Base-by-base conservation (phyloP, 2,113 vertebrate species). In the Synchiropus splendidus region DNA sequence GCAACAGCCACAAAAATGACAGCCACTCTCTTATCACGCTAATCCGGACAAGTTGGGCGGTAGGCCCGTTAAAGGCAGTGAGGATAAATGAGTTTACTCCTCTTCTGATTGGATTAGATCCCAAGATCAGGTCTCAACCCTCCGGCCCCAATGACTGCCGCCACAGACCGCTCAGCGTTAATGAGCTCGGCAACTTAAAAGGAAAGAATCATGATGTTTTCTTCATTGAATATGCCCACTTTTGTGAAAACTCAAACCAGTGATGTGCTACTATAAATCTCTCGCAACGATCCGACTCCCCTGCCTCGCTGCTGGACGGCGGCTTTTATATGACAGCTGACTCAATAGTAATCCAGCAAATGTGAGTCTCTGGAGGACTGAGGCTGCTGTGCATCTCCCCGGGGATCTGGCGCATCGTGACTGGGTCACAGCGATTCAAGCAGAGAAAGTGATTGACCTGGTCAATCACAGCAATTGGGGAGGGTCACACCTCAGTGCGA, bases 101-200 rank as follows among this genome's bases (percentile, higher is more conserved):
- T 39, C 71, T 59, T 44, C 61, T 81, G 50, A 86, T 80, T 78
- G 77, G 69, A 83, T 80, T 79, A 81, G 67, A 58, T 60, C 18
- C 21, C 52, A 42, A 40, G 36, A 52, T 58, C 44, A 45, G 57
- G 45, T 51, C 43, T 39, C 27, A 42, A 57, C 52, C 71, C 49
- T 31, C 30, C 42, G 52, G 35, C 54, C 64, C 31, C 12, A 5
- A 31, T 16, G 10, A 66, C 64, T 18, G 34, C 30, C 36, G 38
- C 16, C 40, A 51, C 54, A n/a, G 17, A 47, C 43, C 37, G 46
- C 47, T 71, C 37, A n/a, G 41, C 21, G 48, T 48, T 52, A 57
- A 59, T 57, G 16, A 54, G 49, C 48, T 46, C 10, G 16, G 30
- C 2, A 0, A 31, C 39, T 51, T 62, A 45, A 61, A 54, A 12